A percentile compares a stretch with the other conserved stretches of the same genome.
These are phyloP conservation scores for Champsocephalus esox DNA, from an alignment of 2,797 vertebrate species.

Conservation along the genomic window DNA sequence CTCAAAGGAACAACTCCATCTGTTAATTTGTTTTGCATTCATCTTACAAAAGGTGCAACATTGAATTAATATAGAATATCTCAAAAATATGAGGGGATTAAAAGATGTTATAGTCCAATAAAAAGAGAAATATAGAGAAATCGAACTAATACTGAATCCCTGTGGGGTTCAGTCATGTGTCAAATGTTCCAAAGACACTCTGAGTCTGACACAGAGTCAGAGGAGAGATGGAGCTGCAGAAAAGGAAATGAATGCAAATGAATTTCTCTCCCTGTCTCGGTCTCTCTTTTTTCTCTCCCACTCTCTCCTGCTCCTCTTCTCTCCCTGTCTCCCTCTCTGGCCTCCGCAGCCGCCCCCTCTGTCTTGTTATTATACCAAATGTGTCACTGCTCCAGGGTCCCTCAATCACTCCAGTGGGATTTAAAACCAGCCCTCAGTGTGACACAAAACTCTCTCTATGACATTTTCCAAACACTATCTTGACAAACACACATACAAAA, in stretches of 20 bases:
- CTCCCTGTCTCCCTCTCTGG: slow-evolving; percentile 22
- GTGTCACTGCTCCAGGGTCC: slow-evolving; percentile 66
- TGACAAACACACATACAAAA: slow-evolving; percentile 6
- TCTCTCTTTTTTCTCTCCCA: slow-evolving; percentile 37
- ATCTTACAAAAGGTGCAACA: slow-evolving; percentile 9
- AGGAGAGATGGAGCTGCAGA: slow-evolving; percentile 43
- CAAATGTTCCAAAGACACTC: slow-evolving; percentile 34
- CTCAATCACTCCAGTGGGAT: slow-evolving; percentile 60
- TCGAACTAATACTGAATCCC: slow-evolving; percentile 34
- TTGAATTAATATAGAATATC: neutral
- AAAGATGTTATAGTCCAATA: slow-evolving; percentile 6
- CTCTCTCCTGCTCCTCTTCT: slow-evolving; percentile 47
- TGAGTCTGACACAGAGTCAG: slow-evolving; percentile 18
- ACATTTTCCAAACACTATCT: slow-evolving; percentile 51
- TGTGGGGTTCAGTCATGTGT: slow-evolving; percentile 31
- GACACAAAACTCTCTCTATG: slow-evolving; percentile 39
- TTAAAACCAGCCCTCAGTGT: slow-evolving; percentile 48
- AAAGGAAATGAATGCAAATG: slow-evolving; percentile 63
- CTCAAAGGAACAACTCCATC: neutral
- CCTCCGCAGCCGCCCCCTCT: slow-evolving; percentile 46
- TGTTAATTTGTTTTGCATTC: slow-evolving; percentile 3
- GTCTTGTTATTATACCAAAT: slow-evolving; percentile 64
- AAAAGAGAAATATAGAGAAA: slow-evolving; percentile 15
- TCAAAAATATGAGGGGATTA: slow-evolving; percentile 10
- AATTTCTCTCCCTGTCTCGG: slow-evolving; percentile 36